Evolutionary conservation across 2,888 invertebrate genomes (phyloP).

Genomic region (Gymnocheta viridis): DNA sequence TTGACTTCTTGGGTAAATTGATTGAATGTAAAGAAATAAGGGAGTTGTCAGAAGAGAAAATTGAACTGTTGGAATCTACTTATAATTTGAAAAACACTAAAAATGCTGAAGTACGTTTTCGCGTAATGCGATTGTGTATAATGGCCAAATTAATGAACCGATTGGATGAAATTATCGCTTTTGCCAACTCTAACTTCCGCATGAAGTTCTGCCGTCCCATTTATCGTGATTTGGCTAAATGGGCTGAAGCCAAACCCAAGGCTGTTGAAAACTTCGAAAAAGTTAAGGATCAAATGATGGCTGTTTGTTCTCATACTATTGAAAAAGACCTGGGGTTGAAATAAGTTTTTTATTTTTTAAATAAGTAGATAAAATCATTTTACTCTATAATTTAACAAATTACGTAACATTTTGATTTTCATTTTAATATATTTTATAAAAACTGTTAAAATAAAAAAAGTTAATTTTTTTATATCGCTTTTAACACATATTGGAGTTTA

Average conservation of each 20-base stretch:
- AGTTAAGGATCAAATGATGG: conserved; percentile 91
- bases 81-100: conserved; percentile 86
- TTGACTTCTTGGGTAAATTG: conserved; percentile 87
- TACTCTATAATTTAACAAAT: not conserved
- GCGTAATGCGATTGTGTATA: conserved; percentile 91
- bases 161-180: conserved; percentile 87
- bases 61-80: conserved; percentile 83
- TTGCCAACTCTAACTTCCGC: conserved; percentile 92
- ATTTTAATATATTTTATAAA: not conserved
- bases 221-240: conserved; percentile 91
- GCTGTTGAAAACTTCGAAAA: conserved; percentile 89
- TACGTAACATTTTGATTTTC: not conserved
- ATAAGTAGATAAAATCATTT: conserved; percentile 7
- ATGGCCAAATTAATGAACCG: conserved; percentile 87
- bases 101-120: conserved; percentile 91
- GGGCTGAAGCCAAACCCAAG: conserved; percentile 87
- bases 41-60: conserved; percentile 84
- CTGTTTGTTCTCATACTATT: conserved; percentile 88
- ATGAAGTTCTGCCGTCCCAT: conserved; percentile 96
- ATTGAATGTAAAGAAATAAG: conserved; percentile 83
- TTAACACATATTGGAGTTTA: no score
- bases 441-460: not conserved
- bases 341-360: conserved; percentile 40
- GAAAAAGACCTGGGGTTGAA: conserved; percentile 87
- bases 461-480: no score